Conservation (phyloP, 1,140 invertebrate genomes). For the Eueides isabella region DNA sequence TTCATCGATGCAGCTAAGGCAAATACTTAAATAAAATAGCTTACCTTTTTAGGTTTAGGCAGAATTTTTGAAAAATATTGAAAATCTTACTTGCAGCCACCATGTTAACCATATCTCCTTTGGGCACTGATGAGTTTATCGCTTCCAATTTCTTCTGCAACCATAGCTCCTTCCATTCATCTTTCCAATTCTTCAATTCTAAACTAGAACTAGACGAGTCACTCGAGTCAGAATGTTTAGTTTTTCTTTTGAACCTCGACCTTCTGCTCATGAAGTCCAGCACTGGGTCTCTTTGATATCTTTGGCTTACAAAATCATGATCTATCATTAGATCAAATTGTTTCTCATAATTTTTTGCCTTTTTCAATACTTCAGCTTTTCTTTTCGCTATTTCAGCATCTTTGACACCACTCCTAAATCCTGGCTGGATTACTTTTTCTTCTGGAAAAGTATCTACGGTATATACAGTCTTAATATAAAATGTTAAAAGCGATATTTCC, state of each 20-base stretch:
- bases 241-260: conserved; percentile 21
- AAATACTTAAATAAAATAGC: too few species aligned
- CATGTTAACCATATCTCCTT: conserved; percentile 67
- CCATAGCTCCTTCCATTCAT: conserved; percentile 64
- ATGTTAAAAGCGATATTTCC: not conserved
- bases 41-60: too few species aligned
- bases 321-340: conserved; percentile 30
- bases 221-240: conserved; percentile 11
- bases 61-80: not conserved
- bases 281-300: conserved; percentile 45
- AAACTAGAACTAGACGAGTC: conserved; percentile 49
- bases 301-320: conserved; percentile 24
- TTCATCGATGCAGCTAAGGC: too few species aligned
- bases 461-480: not conserved
- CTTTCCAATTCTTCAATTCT: conserved; percentile 59
- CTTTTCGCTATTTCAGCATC: conserved; percentile 36
- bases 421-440: conserved; percentile 6
- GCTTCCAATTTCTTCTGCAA: conserved; percentile 66
- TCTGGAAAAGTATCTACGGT: not conserved
- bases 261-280: conserved; percentile 43
- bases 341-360: conserved; percentile 29
- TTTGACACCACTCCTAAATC: conserved; percentile 17
- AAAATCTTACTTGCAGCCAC: conserved; percentile 62
- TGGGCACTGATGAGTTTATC: conserved; percentile 48
- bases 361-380: conserved; percentile 38